A percentile compares a stretch with the other conserved stretches of the same genome.
phyloP scores from a whole-genome alignment of 2,797 vertebrate genomes.

The Loriculus beryllinus region DNA sequence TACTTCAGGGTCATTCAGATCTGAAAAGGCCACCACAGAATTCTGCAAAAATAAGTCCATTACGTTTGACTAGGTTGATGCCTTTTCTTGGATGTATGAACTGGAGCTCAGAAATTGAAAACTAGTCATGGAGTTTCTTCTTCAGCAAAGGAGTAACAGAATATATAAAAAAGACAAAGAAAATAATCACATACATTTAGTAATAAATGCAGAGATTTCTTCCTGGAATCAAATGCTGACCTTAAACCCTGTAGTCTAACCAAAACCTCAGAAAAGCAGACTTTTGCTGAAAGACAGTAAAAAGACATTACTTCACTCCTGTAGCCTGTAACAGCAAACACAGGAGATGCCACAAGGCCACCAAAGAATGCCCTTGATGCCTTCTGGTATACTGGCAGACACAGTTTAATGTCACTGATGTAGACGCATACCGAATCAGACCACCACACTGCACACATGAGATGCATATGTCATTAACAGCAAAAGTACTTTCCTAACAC shows the following conservation, averaged over 20 bases:
- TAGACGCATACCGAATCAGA: neutral
- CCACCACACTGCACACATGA: neutral
- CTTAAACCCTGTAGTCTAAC: neutral
- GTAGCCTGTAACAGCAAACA: neutral
- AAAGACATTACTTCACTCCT: neutral
- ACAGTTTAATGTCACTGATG: fast-evolving
- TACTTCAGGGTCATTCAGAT: neutral
- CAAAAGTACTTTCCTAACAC: neutral
- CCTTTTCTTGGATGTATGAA: neutral
- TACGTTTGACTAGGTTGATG: neutral
- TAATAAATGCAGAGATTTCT: neutral
- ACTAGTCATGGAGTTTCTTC: neutral
- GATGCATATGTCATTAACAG: neutral
- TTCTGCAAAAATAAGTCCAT: neutral
- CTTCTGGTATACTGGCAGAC: neutral
- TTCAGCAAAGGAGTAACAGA: neutral
- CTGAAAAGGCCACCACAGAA: neutral
- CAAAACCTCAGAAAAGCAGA: neutral
- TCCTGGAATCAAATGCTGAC: neutral
- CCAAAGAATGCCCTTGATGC: neutral
- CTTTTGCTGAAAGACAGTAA: neutral
- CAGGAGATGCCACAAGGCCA: neutral
- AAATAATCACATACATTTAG: neutral
- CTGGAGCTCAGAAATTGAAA: neutral
- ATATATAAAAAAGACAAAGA: neutral